phyloP scores from a whole-genome alignment of 2,113 vertebrate genomes.

The Grus americana region DNA sequence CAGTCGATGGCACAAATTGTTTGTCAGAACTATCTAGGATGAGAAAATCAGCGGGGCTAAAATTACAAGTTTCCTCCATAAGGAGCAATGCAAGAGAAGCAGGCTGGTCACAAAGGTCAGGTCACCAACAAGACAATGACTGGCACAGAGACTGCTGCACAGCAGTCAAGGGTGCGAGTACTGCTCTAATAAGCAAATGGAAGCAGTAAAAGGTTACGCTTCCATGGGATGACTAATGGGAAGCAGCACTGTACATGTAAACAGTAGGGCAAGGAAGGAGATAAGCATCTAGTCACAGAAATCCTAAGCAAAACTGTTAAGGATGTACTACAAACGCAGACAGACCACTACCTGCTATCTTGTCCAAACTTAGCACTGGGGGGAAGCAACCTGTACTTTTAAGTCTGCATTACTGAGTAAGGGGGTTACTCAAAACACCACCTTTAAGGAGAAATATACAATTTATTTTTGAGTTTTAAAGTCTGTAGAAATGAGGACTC shows the following conservation, averaged over 20 bases:
- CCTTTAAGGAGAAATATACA: background rate
- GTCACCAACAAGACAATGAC: background rate
- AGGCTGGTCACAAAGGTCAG: background rate
- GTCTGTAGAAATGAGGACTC: background rate
- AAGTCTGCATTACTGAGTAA: background rate
- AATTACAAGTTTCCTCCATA: background rate
- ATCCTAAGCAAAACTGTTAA: background rate
- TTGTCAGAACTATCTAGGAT: background rate
- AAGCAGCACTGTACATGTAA: background rate
- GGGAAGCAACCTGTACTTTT: background rate
- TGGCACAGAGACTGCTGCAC: background rate
- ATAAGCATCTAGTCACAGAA: background rate
- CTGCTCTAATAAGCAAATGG: background rate
- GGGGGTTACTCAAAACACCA: background rate
- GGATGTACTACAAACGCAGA: background rate
- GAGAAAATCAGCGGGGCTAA: background rate
- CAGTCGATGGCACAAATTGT: background rate
- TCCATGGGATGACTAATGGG: background rate
- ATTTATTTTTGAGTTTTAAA: background rate
- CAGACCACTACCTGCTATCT: background rate
- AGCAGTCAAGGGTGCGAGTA: background rate
- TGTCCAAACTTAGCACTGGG: background rate
- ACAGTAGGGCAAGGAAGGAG: background rate
- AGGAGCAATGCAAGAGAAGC: background rate
- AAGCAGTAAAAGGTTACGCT: background rate